Evolutionary conservation across 2,113 vertebrate species (phyloP).

Genomic region (Psittacus erithacus): DNA sequence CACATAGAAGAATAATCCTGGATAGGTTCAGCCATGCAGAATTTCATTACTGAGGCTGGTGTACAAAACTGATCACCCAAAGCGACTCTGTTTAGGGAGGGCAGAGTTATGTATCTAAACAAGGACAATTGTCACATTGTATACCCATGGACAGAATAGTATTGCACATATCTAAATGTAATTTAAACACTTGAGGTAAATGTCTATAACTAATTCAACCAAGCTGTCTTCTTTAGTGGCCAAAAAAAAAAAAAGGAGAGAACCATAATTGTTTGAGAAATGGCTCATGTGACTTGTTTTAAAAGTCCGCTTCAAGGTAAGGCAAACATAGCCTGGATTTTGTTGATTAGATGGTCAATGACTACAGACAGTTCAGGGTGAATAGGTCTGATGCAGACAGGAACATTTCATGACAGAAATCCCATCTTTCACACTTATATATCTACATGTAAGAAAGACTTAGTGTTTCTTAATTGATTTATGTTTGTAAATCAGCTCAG

Average conservation of each 20-base stretch:
- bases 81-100: neutral
- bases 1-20: rapidly evolving
- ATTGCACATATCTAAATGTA: neutral
- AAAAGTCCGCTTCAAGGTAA: neutral
- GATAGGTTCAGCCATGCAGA: neutral
- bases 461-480: neutral
- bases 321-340: neutral
- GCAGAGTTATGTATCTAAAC: neutral
- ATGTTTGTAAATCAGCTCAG: neutral
- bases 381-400: neutral
- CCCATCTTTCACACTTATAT: neutral
- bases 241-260: neutral
- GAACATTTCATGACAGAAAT: neutral
- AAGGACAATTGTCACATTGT: neutral
- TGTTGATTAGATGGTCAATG: neutral
- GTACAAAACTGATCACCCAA: neutral
- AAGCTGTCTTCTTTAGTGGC: neutral
- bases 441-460: neutral
- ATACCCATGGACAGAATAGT: neutral
- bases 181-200: neutral
- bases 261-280: neutral
- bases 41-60: neutral
- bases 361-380: neutral
- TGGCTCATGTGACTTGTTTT: neutral
- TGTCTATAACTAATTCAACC: neutral